These are phyloP conservation scores for Cephalophus harveyi DNA, from an alignment of 2,113 vertebrate genomes.

Conservation along the genomic window DNA sequence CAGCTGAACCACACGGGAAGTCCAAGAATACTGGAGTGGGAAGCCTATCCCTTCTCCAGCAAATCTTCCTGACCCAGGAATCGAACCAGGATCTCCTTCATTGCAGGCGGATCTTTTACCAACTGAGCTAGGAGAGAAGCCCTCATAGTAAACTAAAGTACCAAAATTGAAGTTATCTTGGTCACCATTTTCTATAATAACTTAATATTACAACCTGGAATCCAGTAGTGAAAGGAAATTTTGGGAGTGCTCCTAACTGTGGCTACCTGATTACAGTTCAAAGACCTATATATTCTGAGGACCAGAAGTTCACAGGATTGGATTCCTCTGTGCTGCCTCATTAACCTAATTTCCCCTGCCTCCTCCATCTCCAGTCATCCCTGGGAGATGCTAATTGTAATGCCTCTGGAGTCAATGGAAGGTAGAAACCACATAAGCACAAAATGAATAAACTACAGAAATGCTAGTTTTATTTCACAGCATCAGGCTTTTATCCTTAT, in stretches of 20 bases:
- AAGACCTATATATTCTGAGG: background rate
- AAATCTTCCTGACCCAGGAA: background rate
- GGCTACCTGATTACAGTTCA: background rate
- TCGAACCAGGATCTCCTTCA: background rate
- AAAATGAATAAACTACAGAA: constrained; percentile 23
- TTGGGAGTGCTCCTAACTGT: background rate
- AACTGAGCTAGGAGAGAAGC: background rate
- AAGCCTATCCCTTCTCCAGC: background rate
- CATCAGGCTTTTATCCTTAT: background rate
- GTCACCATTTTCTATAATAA: background rate
- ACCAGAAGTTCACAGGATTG: background rate
- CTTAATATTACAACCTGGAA: background rate
- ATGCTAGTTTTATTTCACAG: constrained; percentile 20
- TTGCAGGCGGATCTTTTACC: background rate
- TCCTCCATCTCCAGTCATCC: background rate
- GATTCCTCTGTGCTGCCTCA: constrained; percentile 20
- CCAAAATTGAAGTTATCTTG: background rate
- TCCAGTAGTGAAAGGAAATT: background rate
- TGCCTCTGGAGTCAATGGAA: constrained; percentile 23
- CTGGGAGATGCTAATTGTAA: constrained; percentile 24
- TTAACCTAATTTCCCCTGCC: constrained; percentile 5
- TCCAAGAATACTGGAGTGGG: background rate
- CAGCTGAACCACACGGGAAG: background rate
- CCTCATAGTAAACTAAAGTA: background rate
- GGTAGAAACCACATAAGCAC: constrained; percentile 26